Evolutionary conservation across 2,113 vertebrate genomes (phyloP).

Genomic region (Mesoclemmys tuberculata): DNA sequence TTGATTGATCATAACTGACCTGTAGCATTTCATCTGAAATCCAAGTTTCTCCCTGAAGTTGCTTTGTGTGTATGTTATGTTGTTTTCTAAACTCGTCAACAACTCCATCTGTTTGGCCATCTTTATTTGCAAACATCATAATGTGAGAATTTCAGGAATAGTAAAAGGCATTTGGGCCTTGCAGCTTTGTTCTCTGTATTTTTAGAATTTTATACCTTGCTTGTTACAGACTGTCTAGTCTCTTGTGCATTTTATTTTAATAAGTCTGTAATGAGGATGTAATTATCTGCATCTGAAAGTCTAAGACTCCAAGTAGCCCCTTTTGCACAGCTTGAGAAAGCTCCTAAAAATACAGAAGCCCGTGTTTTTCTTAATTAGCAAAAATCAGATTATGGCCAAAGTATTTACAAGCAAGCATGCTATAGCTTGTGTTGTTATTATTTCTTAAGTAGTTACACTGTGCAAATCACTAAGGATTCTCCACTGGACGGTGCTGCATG

Average conservation of each 20-base stretch:
- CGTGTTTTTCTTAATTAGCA: slow-evolving; percentile 41
- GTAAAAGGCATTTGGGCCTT: slow-evolving; percentile 56
- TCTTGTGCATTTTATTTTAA: slow-evolving; percentile 59
- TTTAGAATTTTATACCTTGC: not conserved
- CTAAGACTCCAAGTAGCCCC: not conserved
- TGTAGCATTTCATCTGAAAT: not conserved
- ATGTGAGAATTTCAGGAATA: slow-evolving; percentile 21
- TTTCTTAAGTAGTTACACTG: not conserved
- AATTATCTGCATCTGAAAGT: slow-evolving; percentile 55
- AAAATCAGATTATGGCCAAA: slow-evolving; percentile 1
- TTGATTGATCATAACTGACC: slow-evolving; percentile 34
- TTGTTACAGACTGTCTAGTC: slow-evolving; percentile 22
- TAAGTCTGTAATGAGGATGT: slow-evolving; percentile 48
- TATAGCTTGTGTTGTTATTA: not conserved
- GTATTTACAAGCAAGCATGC: slow-evolving; percentile 3
- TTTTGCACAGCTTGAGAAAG: not conserved
- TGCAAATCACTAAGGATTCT: not conserved
- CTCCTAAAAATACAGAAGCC: slow-evolving; percentile 19
- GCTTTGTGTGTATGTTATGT: not conserved
- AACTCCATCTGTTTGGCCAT: slow-evolving; percentile 51
- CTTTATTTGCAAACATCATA: slow-evolving; percentile 58
- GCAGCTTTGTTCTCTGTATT: slow-evolving; percentile 38
- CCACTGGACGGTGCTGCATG: not conserved
- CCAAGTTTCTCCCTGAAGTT: not conserved
- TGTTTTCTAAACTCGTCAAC: slow-evolving; percentile 54